These are phyloP conservation scores for Rhinophrynus dorsalis DNA, from an alignment of 2,797 vertebrate genomes.

Conservation along the genomic window DNA sequence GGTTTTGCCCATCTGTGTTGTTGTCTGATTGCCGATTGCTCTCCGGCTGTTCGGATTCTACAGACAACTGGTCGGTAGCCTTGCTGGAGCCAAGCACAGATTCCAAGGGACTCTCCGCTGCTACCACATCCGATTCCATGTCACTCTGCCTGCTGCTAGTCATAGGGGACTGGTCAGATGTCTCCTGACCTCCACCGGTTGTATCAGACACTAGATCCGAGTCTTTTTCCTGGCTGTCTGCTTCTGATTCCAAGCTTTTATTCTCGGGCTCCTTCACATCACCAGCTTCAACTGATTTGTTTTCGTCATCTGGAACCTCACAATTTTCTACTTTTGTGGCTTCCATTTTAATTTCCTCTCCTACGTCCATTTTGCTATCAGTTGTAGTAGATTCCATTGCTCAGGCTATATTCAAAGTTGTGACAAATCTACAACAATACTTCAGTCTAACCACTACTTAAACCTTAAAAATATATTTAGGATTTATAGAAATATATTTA, in stretches of 20 bases:
- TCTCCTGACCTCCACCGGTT: not conserved
- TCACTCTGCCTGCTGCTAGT: not conserved
- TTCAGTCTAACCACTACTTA: not conserved
- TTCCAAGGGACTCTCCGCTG: not conserved
- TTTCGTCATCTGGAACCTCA: not conserved
- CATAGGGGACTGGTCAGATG: not conserved
- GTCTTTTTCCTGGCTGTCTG: not conserved
- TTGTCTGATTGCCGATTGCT: not conserved
- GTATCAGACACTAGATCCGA: not conserved
- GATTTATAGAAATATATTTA: not conserved
- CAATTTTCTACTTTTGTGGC: not conserved
- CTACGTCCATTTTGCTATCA: not conserved
- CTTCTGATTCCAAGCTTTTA: not conserved
- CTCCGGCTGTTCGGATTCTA: not conserved
- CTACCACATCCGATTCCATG: not conserved
- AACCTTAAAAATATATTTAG: not conserved
- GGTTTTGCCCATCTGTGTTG: not conserved
- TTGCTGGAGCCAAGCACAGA: not conserved
- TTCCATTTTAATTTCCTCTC: not conserved
- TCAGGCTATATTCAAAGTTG: not conserved
- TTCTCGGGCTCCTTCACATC: not conserved
- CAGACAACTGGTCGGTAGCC: not conserved
- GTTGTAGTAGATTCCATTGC: constrained; percentile 24
- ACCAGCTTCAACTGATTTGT: not conserved
- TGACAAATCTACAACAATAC: not conserved